Evolutionary conservation across 2,888 invertebrate genomes (phyloP).

Genomic region (Epiblema foenella): DNA sequence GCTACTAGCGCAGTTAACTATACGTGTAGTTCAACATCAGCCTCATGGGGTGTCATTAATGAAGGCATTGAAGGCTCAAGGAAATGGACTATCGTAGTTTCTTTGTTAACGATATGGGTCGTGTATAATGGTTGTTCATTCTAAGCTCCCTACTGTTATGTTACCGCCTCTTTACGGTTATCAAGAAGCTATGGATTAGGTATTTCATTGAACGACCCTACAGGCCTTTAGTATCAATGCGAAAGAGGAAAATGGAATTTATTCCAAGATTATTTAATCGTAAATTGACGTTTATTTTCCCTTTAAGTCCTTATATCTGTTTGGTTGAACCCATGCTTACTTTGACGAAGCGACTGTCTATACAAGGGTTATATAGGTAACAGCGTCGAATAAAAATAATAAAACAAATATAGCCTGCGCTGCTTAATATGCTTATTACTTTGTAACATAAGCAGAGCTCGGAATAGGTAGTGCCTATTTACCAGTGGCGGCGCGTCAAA

Average conservation of each 20-base stretch:
- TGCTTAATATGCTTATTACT: no score
- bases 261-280: no score
- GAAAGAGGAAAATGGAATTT: no score
- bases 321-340: neutral
- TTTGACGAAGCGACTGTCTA: neutral
- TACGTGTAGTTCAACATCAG: conserved; percentile 28
- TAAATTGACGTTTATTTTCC: no score
- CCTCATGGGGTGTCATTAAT: conserved; percentile 45
- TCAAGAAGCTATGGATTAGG: conserved; percentile 7
- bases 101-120: conserved; percentile 64
- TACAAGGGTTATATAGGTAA: no score
- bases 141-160: conserved; percentile 61
- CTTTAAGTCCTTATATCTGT: no score
- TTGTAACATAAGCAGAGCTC: no score
- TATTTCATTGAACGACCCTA: neutral
- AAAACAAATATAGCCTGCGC: no score
- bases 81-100: conserved; percentile 66
- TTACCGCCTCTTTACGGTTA: conserved; percentile 24
- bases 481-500: no score
- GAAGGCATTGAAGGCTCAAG: conserved; percentile 56
- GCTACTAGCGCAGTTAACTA: neutral
- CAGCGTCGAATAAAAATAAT: no score
- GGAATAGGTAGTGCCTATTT: no score
- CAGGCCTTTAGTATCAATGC: neutral
- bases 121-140: conserved; percentile 55